Conservation (phyloP, 2,797 vertebrate species). For the Sebastes oblongus region DNA sequence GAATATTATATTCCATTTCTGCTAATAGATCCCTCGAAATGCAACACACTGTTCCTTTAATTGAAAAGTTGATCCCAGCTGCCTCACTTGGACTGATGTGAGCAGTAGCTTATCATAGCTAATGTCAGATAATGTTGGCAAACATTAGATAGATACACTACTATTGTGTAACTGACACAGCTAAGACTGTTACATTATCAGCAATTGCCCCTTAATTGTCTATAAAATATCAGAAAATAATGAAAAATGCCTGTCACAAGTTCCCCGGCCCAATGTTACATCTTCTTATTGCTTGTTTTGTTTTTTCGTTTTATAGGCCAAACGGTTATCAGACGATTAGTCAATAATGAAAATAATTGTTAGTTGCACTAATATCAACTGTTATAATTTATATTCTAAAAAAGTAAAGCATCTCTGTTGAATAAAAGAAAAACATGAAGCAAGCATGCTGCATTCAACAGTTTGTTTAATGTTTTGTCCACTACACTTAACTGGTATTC, state of each 20-base stretch:
- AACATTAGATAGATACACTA: not conserved
- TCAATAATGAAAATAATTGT: not conserved
- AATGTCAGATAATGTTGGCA: too few relatives aligned
- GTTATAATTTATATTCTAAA: not conserved
- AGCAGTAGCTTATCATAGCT: too few relatives aligned
- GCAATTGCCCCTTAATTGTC: not conserved
- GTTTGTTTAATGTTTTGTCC: not conserved
- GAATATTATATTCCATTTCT: too few relatives aligned
- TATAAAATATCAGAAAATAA: not conserved
- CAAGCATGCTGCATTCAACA: not conserved
- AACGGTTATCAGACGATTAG: not conserved
- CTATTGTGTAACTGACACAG: not conserved
- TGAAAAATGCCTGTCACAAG: not conserved
- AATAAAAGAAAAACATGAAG: not conserved
- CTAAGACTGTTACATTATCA: not conserved
- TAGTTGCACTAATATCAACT: not conserved
- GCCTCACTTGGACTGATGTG: too few relatives aligned
- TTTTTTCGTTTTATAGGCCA: not conserved
- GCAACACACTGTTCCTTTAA: too few relatives aligned
- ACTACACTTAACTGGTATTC: not conserved
- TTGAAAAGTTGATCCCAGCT: too few relatives aligned
- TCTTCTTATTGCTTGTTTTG: not conserved
- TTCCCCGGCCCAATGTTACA: not conserved
- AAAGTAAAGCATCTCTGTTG: not conserved
- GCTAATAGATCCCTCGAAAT: too few relatives aligned